Evolutionary conservation across 2,113 vertebrate genomes (phyloP), one percentile per base, ranked within the genome.

Genomic region (Odocoileus virginianus): DNA sequence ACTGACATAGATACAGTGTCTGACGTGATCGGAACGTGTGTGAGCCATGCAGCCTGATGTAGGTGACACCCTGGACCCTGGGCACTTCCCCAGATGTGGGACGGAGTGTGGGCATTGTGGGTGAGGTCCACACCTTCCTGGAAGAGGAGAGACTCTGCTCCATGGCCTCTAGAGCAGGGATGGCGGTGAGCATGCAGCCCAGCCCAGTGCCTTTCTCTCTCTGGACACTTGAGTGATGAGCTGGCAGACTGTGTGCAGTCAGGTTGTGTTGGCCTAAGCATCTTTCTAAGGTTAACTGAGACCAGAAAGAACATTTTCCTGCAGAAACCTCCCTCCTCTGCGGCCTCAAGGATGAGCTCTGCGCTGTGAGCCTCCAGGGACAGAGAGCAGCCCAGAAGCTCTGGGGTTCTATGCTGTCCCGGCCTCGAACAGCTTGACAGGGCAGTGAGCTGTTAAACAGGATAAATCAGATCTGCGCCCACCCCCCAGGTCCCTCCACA

Each of bases 371-470:
- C 98, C 97, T 96, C 74, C 40, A 87, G 96, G 94, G 98, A 98
- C 94, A 91, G 15, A 85, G 27, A 94, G 94, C 96, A 92, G 92
- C 95, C 98, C 98, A 98, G 98, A 93, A 96, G 95, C 98, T 97
- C 98, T 98, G 98, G 97, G 98, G 43, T 97, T 61, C 98, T 98
- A 90, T 5, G 55, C 98, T 94, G 97, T 81, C 21, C 12, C 54
- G 78, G 97, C 78, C 90, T 91, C 12, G 3, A 94, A 94, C 96
- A 87, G 45, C n/a, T 95, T 95, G 94, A 95, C 89, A 97, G 93
- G 96, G 98, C 98, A 96, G 97, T 45, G 88, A 98, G 98, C 98
- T 98, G 98, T 98, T 98, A 98, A 98, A 98, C 95, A 89, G 83
- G 58, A 98, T 98, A 98, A 98, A 97, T 98, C 98, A 98, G 98